Conservation (phyloP, 1,140 invertebrate species). For the Camponotus floridanus region DNA sequence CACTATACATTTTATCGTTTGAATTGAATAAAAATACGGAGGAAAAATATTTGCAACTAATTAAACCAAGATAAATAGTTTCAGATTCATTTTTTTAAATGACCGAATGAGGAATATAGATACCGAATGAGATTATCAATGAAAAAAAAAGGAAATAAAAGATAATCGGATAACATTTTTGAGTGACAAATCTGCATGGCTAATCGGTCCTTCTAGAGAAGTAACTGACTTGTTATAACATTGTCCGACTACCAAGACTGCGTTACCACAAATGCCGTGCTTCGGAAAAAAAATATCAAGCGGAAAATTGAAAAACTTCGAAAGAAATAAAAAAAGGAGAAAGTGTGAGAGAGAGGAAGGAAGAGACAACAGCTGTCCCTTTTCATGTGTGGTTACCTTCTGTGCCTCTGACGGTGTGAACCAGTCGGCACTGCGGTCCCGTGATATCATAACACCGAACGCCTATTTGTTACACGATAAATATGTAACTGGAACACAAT, state of each 20-base stretch:
- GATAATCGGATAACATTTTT: constrained; percentile 4
- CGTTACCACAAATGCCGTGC: constrained; percentile 80
- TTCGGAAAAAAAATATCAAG: constrained; percentile 21
- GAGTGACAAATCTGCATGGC: not conserved
- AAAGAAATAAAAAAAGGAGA: not conserved
- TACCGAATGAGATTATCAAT: not conserved
- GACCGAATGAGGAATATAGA: not conserved
- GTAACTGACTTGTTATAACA: constrained; percentile 79
- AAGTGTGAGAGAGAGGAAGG: constrained; percentile 15
- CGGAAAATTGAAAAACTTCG: constrained; percentile 35
- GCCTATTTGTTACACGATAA: constrained; percentile 86
- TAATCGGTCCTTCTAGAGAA: not conserved
- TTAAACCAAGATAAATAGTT: not conserved
- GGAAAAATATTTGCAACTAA: not conserved
- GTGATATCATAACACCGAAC: constrained; percentile 85
- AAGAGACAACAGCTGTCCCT: constrained; percentile 79
- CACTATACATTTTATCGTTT: not conserved
- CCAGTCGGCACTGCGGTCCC: constrained; percentile 76
- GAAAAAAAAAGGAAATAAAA: not conserved
- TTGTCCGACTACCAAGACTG: constrained; percentile 74
- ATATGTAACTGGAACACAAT: constrained; percentile 86
- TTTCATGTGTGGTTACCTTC: constrained; percentile 30
- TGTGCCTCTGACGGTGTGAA: constrained; percentile 61
- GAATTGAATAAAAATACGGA: not conserved
- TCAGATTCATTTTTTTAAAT: not conserved